Base-by-base conservation (phyloP, 1,140 invertebrate species). In the Magallana angulata region DNA sequence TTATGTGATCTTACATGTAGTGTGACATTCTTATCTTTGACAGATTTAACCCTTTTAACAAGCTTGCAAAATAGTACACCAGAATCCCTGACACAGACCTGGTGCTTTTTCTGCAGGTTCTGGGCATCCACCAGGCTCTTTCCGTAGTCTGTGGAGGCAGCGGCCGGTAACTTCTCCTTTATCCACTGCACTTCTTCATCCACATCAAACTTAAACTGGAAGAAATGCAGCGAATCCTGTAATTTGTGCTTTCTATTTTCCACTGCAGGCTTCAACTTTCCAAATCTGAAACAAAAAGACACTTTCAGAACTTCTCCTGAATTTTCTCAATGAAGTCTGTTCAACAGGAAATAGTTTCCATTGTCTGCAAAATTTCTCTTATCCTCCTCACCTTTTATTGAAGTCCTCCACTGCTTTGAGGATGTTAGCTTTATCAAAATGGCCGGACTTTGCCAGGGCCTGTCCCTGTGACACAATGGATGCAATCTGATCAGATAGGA, bases 171-270 rank as follows among this genome's bases (percentile, higher is more conserved):
- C 90, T 98, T 97, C 94, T 99, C 99, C 59, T 97, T 97, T 85
- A 99, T 98, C 98, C 98, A 99, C 93, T 98, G 98, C 91, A 99
- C 95, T 94, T 99, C 98, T 0, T 97, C 97, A 87, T 99, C 97
- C 59, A 99, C 96, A 94, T 99, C 98, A 93, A 99, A 99, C 48
- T 97, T 97, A 95, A 99, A 99, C 94, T 99, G 98, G 94, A 99
- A 98, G 92, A 97, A 97, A 88, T 97, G 96, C 7, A 98, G 92
- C 58, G 97, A 97, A 93, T 98, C 98, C 93, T 99, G 97, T 5
- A 99, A 95, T 14, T 97, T 97, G 56, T 96, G 96, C n/a, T 97
- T 96, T 58, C 98, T 95, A 60, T 95, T 95, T 24, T 92, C 94
- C 58, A 95, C 93, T 9, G 96, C 96, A 71, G 93, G 94, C 91